Conservation (phyloP, 2,888 invertebrate species). For the Fissipunctia ypsillon region DNA sequence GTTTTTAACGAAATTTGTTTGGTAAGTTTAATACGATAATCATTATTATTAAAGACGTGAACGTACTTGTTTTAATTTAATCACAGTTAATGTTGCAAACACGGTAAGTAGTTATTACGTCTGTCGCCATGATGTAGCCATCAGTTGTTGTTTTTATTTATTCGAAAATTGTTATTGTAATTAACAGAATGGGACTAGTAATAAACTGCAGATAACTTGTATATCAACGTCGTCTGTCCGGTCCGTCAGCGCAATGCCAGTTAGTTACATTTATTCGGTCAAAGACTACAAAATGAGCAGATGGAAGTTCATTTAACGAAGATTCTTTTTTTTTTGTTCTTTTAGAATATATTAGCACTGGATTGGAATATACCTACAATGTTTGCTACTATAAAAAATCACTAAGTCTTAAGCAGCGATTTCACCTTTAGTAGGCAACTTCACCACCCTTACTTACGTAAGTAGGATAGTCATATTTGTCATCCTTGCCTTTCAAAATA, state of each 20-base stretch:
- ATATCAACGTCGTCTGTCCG: constrained; percentile 64
- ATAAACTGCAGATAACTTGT: constrained; percentile 67
- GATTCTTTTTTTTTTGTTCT: too few species aligned
- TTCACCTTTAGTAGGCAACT: too few species aligned
- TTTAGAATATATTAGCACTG: too few species aligned
- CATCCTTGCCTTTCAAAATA: too few species aligned
- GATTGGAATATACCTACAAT: too few species aligned
- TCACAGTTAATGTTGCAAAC: neutral
- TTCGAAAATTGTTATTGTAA: constrained; percentile 19
- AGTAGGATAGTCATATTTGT: too few species aligned
- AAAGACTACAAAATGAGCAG: constrained; percentile 58
- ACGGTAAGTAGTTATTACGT: neutral
- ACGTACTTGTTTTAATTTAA: neutral
- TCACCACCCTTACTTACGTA: too few species aligned
- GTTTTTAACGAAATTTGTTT: neutral
- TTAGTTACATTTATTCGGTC: constrained; percentile 65
- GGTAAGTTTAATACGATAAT: neutral
- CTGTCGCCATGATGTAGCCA: neutral
- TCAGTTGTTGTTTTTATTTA: constrained; percentile 2
- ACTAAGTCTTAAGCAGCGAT: too few species aligned
- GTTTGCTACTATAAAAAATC: too few species aligned
- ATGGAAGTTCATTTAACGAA: neutral
- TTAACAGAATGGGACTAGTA: constrained; percentile 45
- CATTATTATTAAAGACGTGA: neutral
- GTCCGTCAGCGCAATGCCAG: constrained; percentile 59